Base-by-base conservation (phyloP, 2,797 vertebrate genomes). In the Enteromius mattozi region DNA sequence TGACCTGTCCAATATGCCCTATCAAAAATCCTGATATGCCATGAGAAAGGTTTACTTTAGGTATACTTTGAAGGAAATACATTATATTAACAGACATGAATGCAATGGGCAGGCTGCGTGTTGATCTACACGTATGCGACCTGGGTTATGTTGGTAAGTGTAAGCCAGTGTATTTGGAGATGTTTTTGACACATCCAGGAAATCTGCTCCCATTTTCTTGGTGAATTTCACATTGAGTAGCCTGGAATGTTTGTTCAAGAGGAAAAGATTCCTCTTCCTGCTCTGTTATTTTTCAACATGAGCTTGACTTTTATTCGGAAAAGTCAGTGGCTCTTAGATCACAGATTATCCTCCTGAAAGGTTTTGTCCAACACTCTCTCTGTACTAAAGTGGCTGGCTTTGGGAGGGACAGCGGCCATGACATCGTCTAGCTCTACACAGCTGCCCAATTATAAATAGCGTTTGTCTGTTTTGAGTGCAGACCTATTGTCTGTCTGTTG, bases 401-500 rank as follows among this genome's bases (percentile, higher is more conserved):
- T 4, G 13, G 14, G n/a, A 66, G 59, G 42, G 69, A 74, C 69
- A 72, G 19, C 14, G 9, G 42, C 66, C n/a, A 6, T 75, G 70
- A 49, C 71, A 82, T 66, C 10, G 3, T 51, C 56, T n/a, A 66
- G 54, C 37, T 66, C 59, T 74, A 8, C 66, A 61, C 76, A 70
- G 83, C 66, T 74, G 83, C 24, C 45, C 63, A 72, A 72, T 80
- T 74, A 80, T 72, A 66, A 85, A 75, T 30, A n/a, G 3, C 68
- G 35, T 85, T 68, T 85, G 63, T 81, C 70, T 82, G 59, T 75
- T 75, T 75, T 74, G 56, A 75, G 61, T 83, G 63, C 71, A 81
- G 76, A 79, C 72, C 72, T 37, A 71, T 61, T 79, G 86, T 75
- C 56, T 65, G 65, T 49, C 10, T 68, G 76, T 68, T 87, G 79